A percentile compares a stretch with the other conserved stretches of the same genome.
Evolutionary conservation across 2,113 vertebrate species (phyloP).

Genomic region (Pogonocichla stellata): DNA sequence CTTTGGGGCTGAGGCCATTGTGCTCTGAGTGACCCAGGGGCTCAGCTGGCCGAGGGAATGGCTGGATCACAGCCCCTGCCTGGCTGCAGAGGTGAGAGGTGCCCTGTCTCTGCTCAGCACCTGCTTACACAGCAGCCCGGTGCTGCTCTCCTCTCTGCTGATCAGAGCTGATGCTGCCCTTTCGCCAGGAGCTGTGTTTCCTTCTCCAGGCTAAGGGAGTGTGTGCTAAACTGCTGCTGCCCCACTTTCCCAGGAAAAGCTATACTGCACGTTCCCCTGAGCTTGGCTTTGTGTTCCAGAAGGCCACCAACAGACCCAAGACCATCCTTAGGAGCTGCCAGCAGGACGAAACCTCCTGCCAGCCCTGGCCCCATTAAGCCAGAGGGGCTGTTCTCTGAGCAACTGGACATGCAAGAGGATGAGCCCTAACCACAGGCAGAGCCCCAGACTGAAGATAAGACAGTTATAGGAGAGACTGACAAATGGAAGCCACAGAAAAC

Average conservation of each 20-base stretch:
- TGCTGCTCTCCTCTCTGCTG: fast-evolving
- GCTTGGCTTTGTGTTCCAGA: neutral
- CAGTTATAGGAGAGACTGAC: neutral
- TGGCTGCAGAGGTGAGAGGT: neutral
- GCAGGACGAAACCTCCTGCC: neutral
- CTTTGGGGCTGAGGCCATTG: neutral
- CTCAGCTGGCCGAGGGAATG: neutral
- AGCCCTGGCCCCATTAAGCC: neutral
- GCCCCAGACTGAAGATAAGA: neutral
- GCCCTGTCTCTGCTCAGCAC: neutral
- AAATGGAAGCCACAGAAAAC: neutral
- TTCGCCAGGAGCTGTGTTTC: fast-evolving
- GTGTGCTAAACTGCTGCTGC: neutral
- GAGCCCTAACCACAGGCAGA: neutral
- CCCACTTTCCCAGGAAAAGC: neutral
- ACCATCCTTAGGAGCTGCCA: neutral
- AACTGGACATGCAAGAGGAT: neutral
- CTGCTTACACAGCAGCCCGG: neutral
- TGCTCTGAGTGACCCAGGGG: neutral
- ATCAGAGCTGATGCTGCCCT: neutral
- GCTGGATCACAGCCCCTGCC: neutral
- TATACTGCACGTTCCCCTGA: neutral
- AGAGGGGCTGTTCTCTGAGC: neutral
- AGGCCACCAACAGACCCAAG: neutral
- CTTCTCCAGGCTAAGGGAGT: neutral